Percentiles rank a stretch among this genome's conserved stretches.
These are phyloP conservation scores for Tetramorium bicarinatum DNA, from an alignment of 2,888 invertebrate genomes.

Conservation along the genomic window DNA sequence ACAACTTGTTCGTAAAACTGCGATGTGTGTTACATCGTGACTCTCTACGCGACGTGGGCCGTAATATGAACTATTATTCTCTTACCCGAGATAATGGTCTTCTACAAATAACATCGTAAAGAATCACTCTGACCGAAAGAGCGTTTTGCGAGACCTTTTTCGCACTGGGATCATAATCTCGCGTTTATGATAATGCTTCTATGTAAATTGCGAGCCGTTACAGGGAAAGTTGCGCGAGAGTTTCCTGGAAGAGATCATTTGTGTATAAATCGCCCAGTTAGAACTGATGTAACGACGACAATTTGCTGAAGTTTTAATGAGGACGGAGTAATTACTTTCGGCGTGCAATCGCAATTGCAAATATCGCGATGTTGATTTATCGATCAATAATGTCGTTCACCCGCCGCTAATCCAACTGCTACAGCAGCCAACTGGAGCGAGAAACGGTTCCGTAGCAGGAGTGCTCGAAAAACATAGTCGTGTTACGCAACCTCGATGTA, in stretches of 20 bases:
- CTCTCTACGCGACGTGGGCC: not conserved
- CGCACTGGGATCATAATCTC: not conserved
- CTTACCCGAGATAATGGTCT: constrained; percentile 2
- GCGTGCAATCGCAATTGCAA: not conserved
- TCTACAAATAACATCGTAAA: constrained; percentile 24
- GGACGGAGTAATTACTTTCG: not conserved
- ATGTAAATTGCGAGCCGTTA: constrained; percentile 4
- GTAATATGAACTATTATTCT: constrained; percentile 25
- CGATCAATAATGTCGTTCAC: constrained; percentile 24
- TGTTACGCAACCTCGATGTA: constrained; percentile 47
- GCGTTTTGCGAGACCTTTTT: not conserved
- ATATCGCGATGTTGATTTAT: constrained; percentile 13
- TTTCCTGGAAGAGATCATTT: not conserved
- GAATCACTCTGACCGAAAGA: not conserved
- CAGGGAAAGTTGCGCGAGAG: not conserved
- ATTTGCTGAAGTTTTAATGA: constrained; percentile 30
- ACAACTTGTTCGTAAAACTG: constrained; percentile 31
- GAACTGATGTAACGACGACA: not conserved
- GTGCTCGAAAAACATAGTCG: not conserved
- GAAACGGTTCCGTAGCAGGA: not conserved
- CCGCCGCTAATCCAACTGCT: not conserved
- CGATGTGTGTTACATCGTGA: not conserved
- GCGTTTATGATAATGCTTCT: constrained; percentile 9
- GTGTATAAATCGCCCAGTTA: not conserved
- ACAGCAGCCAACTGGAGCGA: not conserved